A percentile compares a stretch with the other conserved stretches of the same genome.
These are phyloP conservation scores for Taenaris catops DNA, from an alignment of 2,888 invertebrate species.

Conservation along the genomic window DNA sequence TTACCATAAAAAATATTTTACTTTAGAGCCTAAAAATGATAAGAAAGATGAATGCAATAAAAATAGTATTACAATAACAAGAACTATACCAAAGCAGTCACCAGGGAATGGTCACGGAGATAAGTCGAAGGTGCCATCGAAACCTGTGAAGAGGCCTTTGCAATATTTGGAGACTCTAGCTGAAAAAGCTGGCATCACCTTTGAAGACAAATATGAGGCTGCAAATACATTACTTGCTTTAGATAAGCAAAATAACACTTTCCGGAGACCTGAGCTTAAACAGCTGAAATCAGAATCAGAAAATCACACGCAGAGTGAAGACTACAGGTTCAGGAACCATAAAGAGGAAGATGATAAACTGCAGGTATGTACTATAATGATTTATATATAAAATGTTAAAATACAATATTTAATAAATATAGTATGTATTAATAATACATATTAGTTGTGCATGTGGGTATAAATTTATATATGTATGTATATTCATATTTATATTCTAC, in stretches of 20 bases:
- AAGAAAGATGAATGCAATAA: conserved; percentile 71
- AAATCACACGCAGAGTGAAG: conserved; percentile 48
- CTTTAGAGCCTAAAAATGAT: conserved; percentile 63
- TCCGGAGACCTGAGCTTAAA: conserved; percentile 59
- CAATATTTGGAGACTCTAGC: conserved; percentile 87
- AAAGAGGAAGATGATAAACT: conserved; percentile 72
- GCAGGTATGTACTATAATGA: conserved; percentile 45
- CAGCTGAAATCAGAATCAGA: conserved; percentile 61
- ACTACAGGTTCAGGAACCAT: conserved; percentile 60
- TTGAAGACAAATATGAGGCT: conserved; percentile 87
- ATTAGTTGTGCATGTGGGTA: no score
- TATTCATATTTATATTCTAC: no score
- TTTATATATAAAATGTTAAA: no score
- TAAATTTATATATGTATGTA: no score
- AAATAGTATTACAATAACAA: conserved; percentile 73
- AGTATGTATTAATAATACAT: no score
- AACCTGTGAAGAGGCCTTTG: conserved; percentile 62
- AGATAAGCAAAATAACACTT: conserved; percentile 81
- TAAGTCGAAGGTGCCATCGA: conserved; percentile 47
- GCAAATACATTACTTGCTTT: conserved; percentile 82
- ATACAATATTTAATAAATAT: no score
- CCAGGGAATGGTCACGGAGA: conserved; percentile 46
- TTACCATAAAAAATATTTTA: conserved; percentile 65
- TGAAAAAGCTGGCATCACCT: conserved; percentile 86
- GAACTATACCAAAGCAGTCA: conserved; percentile 57